phyloP scores from a whole-genome alignment of 2,888 invertebrate species.

The Endotricha flammealis region DNA sequence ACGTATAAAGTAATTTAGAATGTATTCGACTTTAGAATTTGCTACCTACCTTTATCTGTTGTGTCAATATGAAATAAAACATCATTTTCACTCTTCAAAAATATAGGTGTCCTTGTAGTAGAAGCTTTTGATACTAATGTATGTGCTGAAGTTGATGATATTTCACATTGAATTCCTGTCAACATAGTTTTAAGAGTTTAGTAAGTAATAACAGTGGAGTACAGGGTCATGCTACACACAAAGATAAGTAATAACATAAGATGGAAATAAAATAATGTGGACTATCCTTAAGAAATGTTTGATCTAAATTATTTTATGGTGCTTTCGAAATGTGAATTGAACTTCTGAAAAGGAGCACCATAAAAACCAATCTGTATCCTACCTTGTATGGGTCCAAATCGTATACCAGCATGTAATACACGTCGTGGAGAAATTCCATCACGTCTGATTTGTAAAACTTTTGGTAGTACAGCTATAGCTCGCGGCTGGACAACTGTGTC shows the following conservation, averaged over 20 bases:
- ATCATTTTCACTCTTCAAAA: neutral
- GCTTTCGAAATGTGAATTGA: too few relatives aligned
- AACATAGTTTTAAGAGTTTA: neutral
- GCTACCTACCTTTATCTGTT: conserved; percentile 4
- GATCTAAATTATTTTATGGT: too few relatives aligned
- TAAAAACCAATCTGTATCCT: neutral
- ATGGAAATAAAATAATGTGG: neutral
- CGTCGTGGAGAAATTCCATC: conserved; percentile 83
- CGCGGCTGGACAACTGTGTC: conserved; percentile 85
- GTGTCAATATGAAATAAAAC: conserved; percentile 1
- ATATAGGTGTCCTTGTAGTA: neutral
- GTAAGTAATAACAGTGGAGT: neutral
- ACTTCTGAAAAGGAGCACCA: neutral
- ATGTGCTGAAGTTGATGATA: neutral
- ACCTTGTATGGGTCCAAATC: conserved; percentile 90
- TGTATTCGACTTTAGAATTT: too few relatives aligned
- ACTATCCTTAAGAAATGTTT: too few relatives aligned
- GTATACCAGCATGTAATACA: conserved; percentile 81
- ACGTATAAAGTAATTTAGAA: too few relatives aligned
- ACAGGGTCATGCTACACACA: neutral
- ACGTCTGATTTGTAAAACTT: conserved; percentile 73
- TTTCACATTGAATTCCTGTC: conserved; percentile 1
- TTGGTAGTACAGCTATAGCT: conserved; percentile 88
- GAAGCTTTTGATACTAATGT: neutral
- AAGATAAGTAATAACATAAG: neutral